Evolutionary conservation across 2,113 vertebrate species (phyloP).

Genomic region (Psophia crepitans): DNA sequence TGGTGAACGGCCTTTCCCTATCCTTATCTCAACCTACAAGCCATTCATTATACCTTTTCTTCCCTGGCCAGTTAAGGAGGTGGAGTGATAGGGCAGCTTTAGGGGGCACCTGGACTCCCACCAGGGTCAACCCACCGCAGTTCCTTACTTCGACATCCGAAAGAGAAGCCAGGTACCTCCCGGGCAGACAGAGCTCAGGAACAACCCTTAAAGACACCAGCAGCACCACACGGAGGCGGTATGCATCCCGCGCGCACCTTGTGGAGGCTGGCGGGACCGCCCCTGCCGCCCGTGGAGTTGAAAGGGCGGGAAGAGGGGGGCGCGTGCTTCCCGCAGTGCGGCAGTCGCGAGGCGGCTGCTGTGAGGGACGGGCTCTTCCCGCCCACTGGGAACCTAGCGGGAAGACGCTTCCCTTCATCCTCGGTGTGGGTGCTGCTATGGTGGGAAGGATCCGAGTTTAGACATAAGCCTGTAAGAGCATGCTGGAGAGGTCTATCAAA

Average conservation of each 20-base stretch:
- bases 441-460: accelerated
- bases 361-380: accelerated
- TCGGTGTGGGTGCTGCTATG: accelerated
- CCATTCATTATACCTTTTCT: too few relatives aligned
- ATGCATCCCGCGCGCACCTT: accelerated
- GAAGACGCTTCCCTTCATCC: accelerated
- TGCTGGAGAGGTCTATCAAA: accelerated
- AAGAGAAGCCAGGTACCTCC: accelerated
- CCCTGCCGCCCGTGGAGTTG: accelerated
- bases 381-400: accelerated
- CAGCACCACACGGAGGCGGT: too few relatives aligned
- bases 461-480: accelerated
- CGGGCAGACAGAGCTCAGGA: accelerated
- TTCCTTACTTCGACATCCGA: too few relatives aligned
- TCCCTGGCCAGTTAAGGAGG: too few relatives aligned
- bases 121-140: too few relatives aligned
- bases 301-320: not conserved
- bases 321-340: too few relatives aligned
- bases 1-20: too few relatives aligned
- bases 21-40: too few relatives aligned
- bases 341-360: accelerated
- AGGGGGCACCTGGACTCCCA: too few relatives aligned
- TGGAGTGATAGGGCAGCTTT: too few relatives aligned
- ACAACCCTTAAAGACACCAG: accelerated
- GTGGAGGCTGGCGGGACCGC: too few relatives aligned